Conservation (phyloP, 2,888 invertebrate species). For the Erebia ligea region DNA sequence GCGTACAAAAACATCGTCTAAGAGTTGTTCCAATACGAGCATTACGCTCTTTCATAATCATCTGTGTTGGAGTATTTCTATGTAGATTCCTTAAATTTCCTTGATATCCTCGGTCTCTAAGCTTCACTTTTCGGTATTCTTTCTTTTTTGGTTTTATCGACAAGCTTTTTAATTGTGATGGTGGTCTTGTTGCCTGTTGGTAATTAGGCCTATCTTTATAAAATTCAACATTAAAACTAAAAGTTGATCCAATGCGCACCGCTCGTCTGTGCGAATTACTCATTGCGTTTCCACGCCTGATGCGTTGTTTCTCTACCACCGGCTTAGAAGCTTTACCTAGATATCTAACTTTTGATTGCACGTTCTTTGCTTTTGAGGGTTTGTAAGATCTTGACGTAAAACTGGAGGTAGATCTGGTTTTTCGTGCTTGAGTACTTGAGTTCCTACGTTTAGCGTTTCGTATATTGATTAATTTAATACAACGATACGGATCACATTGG, state of each 20-base stretch:
- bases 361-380: conserved; percentile 45
- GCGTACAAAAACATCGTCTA: conserved; percentile 53
- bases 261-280: conserved; percentile 30
- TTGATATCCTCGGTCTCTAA: conserved; percentile 28
- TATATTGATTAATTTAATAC: conserved; percentile 46
- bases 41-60: conserved; percentile 39
- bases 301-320: conserved; percentile 17
- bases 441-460: conserved; percentile 38
- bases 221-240: conserved; percentile 45
- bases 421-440: conserved; percentile 30
- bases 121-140: conserved; percentile 10
- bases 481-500: conserved; percentile 50
- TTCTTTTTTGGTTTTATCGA: conserved; percentile 20
- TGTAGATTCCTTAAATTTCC: conserved; percentile 23
- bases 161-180: conserved; percentile 17
- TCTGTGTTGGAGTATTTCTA: conserved; percentile 35
- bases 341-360: conserved; percentile 41
- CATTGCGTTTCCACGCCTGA: conserved; percentile 17
- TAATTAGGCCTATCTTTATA: conserved; percentile 37
- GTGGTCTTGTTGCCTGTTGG: conserved; percentile 1
- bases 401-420: conserved; percentile 49
- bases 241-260: conserved; percentile 43
- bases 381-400: conserved; percentile 39
- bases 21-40: conserved; percentile 42
- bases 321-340: conserved; percentile 20